Base-by-base conservation (phyloP, 1,140 invertebrate species). In the Hyles vespertilio region DNA sequence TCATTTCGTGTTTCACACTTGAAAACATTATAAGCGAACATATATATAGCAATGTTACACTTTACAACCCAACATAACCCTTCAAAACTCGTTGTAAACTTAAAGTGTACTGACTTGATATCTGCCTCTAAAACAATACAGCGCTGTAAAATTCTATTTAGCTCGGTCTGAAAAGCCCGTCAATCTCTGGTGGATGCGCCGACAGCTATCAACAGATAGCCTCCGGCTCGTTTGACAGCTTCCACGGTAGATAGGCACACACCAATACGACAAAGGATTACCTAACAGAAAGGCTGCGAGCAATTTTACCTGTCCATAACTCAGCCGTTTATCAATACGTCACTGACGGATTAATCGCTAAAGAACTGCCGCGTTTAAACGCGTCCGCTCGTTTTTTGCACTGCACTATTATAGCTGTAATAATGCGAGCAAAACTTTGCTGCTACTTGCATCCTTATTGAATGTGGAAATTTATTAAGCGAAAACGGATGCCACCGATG, bases 141-240 rank as follows among this genome's bases (percentile, higher is more conserved):
- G 36, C 45, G 53, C 36, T 70, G 65, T 70, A 67, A 74, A 76
- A 77, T 74, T 73, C 63, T 69, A 66, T 68, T 70, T 63, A 67
- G 56, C 57, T 49, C 51, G 51, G 58, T 58, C 62, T 68, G 63
- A 61, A 63, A 66, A 67, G 61, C 51, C 67, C 63, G 71, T 70
- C 69, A 65, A 72, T 72, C 66, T 66, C 50, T 58, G 34, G 60
- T 67, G 67, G 63, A 65, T 68, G 56, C 63, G 56, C 60, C 58
- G 69, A 75, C 65, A 73, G 64, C 61, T 59, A 65, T 68, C 69
- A 69, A 77, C 71, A 71, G 70, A 73, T 73, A 72, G 68, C 72
- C 63, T 62, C 65, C 52, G 68, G 64, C 65, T 66, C 61, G 59
- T 67, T 61, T 60, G 59, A 61, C 58, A 68, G 63, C 61, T 54